Conservation (phyloP, 2,797 vertebrate genomes). For the Sorex maritimensis region DNA sequence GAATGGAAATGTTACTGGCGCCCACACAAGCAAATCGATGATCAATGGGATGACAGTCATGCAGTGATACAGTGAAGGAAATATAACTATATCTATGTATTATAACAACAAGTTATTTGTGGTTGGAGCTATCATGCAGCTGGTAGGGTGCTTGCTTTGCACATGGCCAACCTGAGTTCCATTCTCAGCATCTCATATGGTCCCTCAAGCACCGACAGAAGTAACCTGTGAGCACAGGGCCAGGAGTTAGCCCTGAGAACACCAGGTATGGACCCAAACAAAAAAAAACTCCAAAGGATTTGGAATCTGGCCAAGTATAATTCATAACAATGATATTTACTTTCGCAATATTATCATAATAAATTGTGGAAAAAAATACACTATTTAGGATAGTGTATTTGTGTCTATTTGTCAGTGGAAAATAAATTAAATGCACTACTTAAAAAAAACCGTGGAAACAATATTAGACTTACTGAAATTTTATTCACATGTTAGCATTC, state of each 20-base stretch:
- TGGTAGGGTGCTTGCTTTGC: too few species aligned
- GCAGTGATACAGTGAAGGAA: not conserved
- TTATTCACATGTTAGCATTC: not conserved
- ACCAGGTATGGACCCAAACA: too few species aligned
- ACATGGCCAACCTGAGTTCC: too few species aligned
- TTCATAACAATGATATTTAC: not conserved
- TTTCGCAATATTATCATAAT: slow-evolving; percentile 21
- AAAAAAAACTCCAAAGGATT: not conserved
- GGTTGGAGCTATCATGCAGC: too few species aligned
- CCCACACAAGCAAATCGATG: too few species aligned
- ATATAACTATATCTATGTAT: not conserved
- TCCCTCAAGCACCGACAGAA: too few species aligned
- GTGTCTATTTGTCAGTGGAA: slow-evolving; percentile 26
- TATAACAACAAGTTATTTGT: too few species aligned
- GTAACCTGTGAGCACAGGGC: too few species aligned
- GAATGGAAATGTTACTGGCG: too few species aligned
- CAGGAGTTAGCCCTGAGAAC: too few species aligned
- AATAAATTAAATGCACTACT: slow-evolving; percentile 1
- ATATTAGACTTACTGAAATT: slow-evolving; percentile 1
- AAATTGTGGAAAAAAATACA: slow-evolving; percentile 24
- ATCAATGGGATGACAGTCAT: too few species aligned
- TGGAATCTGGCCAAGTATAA: slow-evolving; percentile 15
- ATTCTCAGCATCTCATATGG: too few species aligned
- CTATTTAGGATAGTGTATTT: slow-evolving; percentile 50
- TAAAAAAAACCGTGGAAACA: not conserved